Evolutionary conservation across 2,888 invertebrate genomes (phyloP), one percentile per base, ranked within the genome.

Genomic region (Abscondita cerata): DNA sequence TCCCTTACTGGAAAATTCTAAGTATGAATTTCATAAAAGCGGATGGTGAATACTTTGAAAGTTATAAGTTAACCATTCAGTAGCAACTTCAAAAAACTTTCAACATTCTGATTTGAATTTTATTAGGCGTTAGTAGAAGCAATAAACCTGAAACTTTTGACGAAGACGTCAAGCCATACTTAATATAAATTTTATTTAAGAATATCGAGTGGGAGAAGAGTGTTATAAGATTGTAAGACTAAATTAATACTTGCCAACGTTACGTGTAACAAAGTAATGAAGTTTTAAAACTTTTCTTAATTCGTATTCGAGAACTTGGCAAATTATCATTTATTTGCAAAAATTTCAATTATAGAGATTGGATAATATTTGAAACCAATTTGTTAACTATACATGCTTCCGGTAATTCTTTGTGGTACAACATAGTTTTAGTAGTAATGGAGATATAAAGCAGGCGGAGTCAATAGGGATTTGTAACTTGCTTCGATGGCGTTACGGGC

Each of bases 21-120:
- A 56, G 56, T 50, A 56, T 56, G 56, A 56, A 56, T 47, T 56
- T 56, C 56, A 56, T 56, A 56, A 56, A 56, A 50, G 50, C 48
- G 50, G 16, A 56, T 40, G 19, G 31, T 25, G 50, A 25, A 50
- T 31, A 41, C 56, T 56, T 56, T 20, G 40, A 16, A 56, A 56
- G 31, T 58, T 58, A 51, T 58, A 58, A 58, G 56, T 56, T 56
- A 56, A 56, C 56, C 56, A 50, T 56, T 56, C 58, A 52, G 58
- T 52, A 58, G 51, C 58, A 58, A 34, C 58, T 58, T 58, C 58
- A 58, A 58, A 58, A n/a, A 58, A 58, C 51, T 58, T 58, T 58
- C 40, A 48, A 59, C 59, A 53, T 59, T 59, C 59, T 59, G 59
- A 59, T 59, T 59, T 59, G 59, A 59, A 59, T 59, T 59, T 59